Base-by-base conservation (phyloP, 2,888 invertebrate species). In the Scelioninae gen. 2 region DNA sequence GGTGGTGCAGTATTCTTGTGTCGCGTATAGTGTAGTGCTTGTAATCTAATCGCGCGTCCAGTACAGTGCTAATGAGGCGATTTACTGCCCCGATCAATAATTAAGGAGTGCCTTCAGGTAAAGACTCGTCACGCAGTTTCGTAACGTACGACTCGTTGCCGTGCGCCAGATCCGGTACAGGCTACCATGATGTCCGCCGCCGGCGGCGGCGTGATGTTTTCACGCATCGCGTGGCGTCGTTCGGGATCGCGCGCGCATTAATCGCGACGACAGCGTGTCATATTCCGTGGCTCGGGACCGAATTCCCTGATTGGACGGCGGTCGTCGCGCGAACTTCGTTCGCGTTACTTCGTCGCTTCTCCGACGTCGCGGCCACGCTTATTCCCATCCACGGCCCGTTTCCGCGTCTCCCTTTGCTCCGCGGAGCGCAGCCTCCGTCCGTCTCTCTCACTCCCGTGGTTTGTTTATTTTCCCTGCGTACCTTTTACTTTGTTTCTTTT, bases 71-170 rank as follows among this genome's bases (percentile, higher is more conserved):
- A 73, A 82, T 83, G 82, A 79, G 76, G 80, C 78, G 76, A 78
- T 76, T 76, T 78, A 76, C 78, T 75, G 74, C 74, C 48, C 70
- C 64, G 60, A 78, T 78, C 77, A 76, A 82, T 83, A 82, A 81
- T 77, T 80, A 76, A 81, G 77, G 78, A 81, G 82, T 80, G 81
- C 78, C 81, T 81, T 79, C 82, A 83, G 84, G 84, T 84, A 83
- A 83, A 76, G 4, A 41, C 6, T 7, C 48, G 25, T 31, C 4
- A 28, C n/a, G 15, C 48, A 25, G n/a, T 4, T 6, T 11, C 41
- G 15, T 1, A 18, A 33, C 9, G 28, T n/a, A 2, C 39, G 45
- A 46, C 37, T 46, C 25, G 33, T 9, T 7, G 5, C 3, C 48
- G 60, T 48, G 25, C 37, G 25, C 22, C 19, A 60, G 19, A 46